These are phyloP conservation scores for Zaprionus vittiger DNA, from an alignment of 1,140 invertebrate species.

Conservation along the genomic window DNA sequence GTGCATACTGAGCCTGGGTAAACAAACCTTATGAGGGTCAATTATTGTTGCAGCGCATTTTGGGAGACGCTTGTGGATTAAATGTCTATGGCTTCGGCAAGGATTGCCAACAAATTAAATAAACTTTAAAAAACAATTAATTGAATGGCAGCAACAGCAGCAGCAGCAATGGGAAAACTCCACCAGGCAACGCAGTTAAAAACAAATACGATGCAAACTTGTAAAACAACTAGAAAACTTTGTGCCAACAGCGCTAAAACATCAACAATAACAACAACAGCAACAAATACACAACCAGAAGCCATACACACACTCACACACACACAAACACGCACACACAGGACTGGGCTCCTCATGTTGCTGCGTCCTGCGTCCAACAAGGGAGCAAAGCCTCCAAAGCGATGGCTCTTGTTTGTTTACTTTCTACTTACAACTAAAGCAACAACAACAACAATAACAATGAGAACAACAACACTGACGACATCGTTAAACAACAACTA, in stretches of 20 bases:
- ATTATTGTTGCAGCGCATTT: not conserved
- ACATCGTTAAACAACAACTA: constrained; percentile 6
- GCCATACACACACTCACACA: not conserved
- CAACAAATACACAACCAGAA: not conserved
- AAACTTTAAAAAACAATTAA: constrained; percentile 38
- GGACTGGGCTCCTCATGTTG: not conserved
- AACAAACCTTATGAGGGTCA: not conserved
- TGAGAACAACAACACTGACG: not conserved
- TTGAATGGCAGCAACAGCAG: constrained; percentile 5
- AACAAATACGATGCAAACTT: constrained; percentile 39
- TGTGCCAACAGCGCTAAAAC: constrained; percentile 42
- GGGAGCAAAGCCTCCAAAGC: constrained; percentile 37
- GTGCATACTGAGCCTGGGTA: not conserved
- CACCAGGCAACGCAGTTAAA: constrained; percentile 10
- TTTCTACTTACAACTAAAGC: constrained; percentile 29
- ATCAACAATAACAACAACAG: constrained; percentile 21
- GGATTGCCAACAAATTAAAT: constrained; percentile 13
- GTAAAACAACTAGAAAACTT: constrained; percentile 47
- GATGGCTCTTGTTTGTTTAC: constrained; percentile 41
- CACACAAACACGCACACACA: constrained; percentile 6
- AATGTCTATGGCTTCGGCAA: not conserved
- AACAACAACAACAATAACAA: constrained; percentile 8
- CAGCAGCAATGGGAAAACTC: not conserved
- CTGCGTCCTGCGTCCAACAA: constrained; percentile 4
- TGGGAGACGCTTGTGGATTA: not conserved